Conservation (phyloP, 1,140 invertebrate genomes). For the Drosophila lacertosa region DNA sequence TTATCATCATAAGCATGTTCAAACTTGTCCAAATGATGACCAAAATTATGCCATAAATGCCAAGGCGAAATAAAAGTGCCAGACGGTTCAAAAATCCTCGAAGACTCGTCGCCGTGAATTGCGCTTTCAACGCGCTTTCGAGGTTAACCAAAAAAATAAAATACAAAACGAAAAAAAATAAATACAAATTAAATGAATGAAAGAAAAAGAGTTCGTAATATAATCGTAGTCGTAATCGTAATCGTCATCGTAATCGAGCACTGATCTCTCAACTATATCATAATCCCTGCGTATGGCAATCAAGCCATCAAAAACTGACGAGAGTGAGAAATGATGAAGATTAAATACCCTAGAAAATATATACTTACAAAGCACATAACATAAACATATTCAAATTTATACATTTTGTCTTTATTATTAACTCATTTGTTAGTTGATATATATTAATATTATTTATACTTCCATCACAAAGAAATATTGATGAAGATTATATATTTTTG, state of each 20-base stretch:
- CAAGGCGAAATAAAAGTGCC: constrained; percentile 59
- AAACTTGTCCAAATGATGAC: constrained; percentile 25
- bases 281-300: constrained; percentile 66
- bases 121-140: constrained; percentile 58
- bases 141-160: constrained; percentile 13
- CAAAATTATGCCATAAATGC: constrained; percentile 76
- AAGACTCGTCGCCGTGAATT: constrained; percentile 19
- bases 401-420: too few relatives aligned
- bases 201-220: constrained; percentile 41
- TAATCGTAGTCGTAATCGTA: constrained; percentile 28
- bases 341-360: too few relatives aligned
- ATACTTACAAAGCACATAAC: too few relatives aligned
- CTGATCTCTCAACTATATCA: constrained; percentile 48
- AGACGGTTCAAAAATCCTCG: constrained; percentile 22
- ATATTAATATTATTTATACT: too few relatives aligned
- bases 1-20: constrained; percentile 14
- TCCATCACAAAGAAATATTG: too few relatives aligned
- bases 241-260: constrained; percentile 26
- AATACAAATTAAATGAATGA: too few relatives aligned
- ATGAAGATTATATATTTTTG: too few relatives aligned
- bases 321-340: too few relatives aligned
- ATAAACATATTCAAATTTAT: too few relatives aligned
- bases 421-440: too few relatives aligned
- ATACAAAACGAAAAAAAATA: too few relatives aligned
- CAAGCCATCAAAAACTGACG: constrained; percentile 63